These are phyloP conservation scores for Todus mexicanus DNA, from an alignment of 2,797 vertebrate species.

Conservation along the genomic window DNA sequence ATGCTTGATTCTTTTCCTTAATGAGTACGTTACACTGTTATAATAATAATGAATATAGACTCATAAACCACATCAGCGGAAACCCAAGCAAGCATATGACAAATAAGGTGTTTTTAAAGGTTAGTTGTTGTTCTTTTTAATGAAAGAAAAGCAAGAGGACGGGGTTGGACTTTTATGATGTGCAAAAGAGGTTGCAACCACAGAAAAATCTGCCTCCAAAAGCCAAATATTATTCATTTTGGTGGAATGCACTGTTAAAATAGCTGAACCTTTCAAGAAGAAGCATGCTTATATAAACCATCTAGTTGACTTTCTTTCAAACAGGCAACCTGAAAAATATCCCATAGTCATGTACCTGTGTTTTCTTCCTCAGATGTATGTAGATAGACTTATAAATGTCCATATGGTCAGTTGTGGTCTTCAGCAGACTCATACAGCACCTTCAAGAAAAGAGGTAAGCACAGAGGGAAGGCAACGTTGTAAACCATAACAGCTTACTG, in stretches of 20 bases:
- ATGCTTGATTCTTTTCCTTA: background rate
- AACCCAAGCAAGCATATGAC: background rate
- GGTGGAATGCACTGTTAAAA: constrained; percentile 45
- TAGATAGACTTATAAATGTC: background rate
- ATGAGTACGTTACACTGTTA: background rate
- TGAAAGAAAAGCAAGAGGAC: constrained; percentile 58
- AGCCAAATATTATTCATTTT: constrained; percentile 64
- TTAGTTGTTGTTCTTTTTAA: constrained; percentile 50
- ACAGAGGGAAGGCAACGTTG: background rate
- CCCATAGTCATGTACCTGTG: background rate
- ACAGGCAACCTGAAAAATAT: background rate
- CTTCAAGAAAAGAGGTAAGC: background rate
- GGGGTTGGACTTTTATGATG: constrained; percentile 51
- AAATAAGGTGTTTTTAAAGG: constrained; percentile 27
- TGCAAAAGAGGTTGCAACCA: constrained; percentile 59
- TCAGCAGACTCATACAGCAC: background rate
- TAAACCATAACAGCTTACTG: background rate
- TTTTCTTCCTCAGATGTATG: background rate
- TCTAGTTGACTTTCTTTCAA: constrained; percentile 1
- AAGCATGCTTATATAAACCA: constrained; percentile 46
- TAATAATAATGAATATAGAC: background rate
- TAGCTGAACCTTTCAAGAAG: constrained; percentile 60
- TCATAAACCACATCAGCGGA: background rate
- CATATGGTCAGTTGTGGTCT: background rate
- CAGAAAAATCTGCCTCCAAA: constrained; percentile 61